A percentile compares a stretch with the other conserved stretches of the same genome.
These are phyloP conservation scores for Sebastes iracundus DNA, from an alignment of 2,797 vertebrate species.

Conservation along the genomic window DNA sequence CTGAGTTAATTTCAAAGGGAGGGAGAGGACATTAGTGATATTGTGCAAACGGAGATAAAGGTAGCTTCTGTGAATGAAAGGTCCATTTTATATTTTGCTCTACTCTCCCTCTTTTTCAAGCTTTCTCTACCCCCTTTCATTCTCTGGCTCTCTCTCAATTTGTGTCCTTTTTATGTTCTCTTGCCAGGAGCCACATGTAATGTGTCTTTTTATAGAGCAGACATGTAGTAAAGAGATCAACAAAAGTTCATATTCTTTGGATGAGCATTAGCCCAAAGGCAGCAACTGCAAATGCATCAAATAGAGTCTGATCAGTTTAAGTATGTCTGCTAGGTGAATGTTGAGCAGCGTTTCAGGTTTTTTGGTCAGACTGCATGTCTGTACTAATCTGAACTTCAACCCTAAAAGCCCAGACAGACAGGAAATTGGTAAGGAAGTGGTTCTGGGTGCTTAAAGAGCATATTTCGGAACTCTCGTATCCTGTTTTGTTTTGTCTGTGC, in stretches of 20 bases:
- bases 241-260: neutral
- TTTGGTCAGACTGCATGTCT: slow-evolving; percentile 26
- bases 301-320: neutral
- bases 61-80: neutral
- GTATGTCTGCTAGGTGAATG: neutral
- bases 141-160: slow-evolving; percentile 44
- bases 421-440: slow-evolving; percentile 79
- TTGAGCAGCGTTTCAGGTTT: neutral
- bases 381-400: slow-evolving; percentile 67
- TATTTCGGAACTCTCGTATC: slow-evolving; percentile 64
- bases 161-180: slow-evolving; percentile 30
- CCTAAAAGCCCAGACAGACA: slow-evolving; percentile 75
- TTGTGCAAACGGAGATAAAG: slow-evolving; percentile 12
- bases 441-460: slow-evolving; percentile 55
- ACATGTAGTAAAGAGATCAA: slow-evolving; percentile 10
- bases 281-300: slow-evolving; percentile 11
- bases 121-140: neutral
- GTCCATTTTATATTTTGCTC: slow-evolving; percentile 14
- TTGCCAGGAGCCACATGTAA: slow-evolving; percentile 10
- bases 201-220: neutral
- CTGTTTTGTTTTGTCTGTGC: slow-evolving; percentile 59
- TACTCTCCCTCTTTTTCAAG: neutral
- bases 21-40: slow-evolving; percentile 8
- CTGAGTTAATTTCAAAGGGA: slow-evolving; percentile 26
- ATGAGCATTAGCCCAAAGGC: neutral